phyloP scores from a whole-genome alignment of 2,888 invertebrate species.

The Stenolophus ochropezus region DNA sequence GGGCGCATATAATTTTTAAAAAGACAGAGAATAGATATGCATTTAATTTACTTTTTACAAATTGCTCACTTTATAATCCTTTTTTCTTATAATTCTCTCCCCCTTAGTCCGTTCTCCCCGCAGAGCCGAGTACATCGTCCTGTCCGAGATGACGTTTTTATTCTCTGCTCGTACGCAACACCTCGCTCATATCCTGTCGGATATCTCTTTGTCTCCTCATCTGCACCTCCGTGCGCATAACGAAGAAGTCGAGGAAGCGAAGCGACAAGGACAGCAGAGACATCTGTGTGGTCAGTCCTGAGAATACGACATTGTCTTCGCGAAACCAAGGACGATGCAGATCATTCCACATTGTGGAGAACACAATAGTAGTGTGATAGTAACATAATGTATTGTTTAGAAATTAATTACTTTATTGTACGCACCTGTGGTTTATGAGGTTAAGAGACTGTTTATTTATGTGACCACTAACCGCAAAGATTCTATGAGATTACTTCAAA shows the following conservation, averaged over 20 bases:
- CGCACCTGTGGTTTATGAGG: background rate
- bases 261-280: background rate
- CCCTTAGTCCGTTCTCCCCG: background rate
- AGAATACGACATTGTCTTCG: background rate
- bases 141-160: slow-evolving; percentile 42
- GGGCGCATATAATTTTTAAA: too few species aligned
- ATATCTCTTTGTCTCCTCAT: slow-evolving; percentile 53
- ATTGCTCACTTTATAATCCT: too few species aligned
- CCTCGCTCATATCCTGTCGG: slow-evolving; percentile 56
- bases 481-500: background rate
- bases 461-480: background rate
- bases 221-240: slow-evolving; percentile 18
- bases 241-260: background rate
- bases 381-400: background rate
- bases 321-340: background rate
- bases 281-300: background rate
- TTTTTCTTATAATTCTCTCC: background rate
- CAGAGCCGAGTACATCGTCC: slow-evolving; percentile 12
- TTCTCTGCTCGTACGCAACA: slow-evolving; percentile 39
- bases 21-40: too few species aligned
- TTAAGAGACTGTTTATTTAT: background rate
- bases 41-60: background rate
- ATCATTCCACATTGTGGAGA: background rate
- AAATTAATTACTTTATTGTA: background rate
- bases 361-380: background rate